Evolutionary conservation across 1,140 invertebrate genomes (phyloP).

Genomic region (Drosophila ogumai): DNA sequence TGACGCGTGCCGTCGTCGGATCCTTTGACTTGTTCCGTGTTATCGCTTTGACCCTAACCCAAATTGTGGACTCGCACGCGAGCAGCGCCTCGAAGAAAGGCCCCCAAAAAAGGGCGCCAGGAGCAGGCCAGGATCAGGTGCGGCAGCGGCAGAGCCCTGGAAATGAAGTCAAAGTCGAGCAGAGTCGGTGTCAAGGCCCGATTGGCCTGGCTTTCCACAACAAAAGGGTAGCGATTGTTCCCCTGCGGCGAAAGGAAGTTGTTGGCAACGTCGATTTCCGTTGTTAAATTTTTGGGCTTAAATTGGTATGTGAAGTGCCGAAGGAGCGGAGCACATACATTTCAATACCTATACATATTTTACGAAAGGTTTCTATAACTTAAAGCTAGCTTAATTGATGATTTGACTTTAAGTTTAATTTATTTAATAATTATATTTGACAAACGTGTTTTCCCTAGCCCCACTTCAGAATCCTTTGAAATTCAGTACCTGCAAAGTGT

Average conservation of each 20-base stretch:
- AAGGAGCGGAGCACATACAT: background rate
- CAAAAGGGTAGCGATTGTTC: constrained; percentile 6
- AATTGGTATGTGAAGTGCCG: background rate
- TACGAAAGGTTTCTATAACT: background rate
- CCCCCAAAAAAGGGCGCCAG: constrained; percentile 12
- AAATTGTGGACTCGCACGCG: constrained; percentile 78
- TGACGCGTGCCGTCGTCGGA: constrained; percentile 60
- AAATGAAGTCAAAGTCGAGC: constrained; percentile 74
- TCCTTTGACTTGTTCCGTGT: constrained; percentile 74
- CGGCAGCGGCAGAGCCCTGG: constrained; percentile 22
- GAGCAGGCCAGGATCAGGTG: constrained; percentile 38
- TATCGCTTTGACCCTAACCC: constrained; percentile 84
- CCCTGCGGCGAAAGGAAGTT: constrained; percentile 50
- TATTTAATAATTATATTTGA: too few species aligned
- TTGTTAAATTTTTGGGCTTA: constrained; percentile 21
- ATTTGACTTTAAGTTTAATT: background rate
- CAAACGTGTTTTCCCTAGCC: background rate
- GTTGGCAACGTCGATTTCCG: constrained; percentile 59
- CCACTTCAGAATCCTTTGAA: constrained; percentile 11
- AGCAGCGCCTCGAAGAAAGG: constrained; percentile 23
- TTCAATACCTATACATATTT: background rate
- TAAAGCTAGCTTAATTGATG: background rate
- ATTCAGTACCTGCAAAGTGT: constrained; percentile 27
- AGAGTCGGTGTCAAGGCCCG: constrained; percentile 60
- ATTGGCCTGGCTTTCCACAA: constrained; percentile 31